Evolutionary conservation across 2,888 invertebrate species (phyloP).

Genomic region (Dicycla oo): DNA sequence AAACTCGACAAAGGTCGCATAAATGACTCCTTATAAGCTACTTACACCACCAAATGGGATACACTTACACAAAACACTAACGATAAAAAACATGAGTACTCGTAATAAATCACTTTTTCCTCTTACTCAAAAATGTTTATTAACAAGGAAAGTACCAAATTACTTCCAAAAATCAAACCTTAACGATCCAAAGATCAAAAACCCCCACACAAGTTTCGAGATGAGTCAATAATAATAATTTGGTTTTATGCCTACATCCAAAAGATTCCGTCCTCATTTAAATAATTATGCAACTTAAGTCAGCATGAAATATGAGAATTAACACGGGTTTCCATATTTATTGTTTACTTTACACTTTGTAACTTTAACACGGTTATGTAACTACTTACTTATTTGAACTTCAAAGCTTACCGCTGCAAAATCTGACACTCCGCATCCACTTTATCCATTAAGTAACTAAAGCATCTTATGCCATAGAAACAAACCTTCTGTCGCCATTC

Average conservation of each 20-base stretch:
- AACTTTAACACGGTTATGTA: background rate
- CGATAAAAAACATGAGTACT: slow-evolving; percentile 32
- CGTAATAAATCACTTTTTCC: slow-evolving; percentile 33
- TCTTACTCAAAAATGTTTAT: slow-evolving; percentile 22
- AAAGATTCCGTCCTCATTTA: slow-evolving; percentile 16
- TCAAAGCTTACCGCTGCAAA: slow-evolving; percentile 9
- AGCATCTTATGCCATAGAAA: slow-evolving; percentile 12
- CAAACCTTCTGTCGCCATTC: slow-evolving; percentile 11
- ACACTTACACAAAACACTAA: slow-evolving; percentile 13
- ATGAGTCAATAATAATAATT: slow-evolving; percentile 25
- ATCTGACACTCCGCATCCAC: background rate
- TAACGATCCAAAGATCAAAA: slow-evolving; percentile 22
- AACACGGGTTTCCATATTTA: slow-evolving; percentile 8
- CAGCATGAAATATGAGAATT: slow-evolving; percentile 19
- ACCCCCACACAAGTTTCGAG: slow-evolving; percentile 2
- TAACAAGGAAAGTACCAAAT: slow-evolving; percentile 30
- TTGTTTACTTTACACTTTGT: slow-evolving; percentile 20
- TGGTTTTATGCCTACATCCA: slow-evolving; percentile 39
- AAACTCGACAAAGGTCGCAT: background rate
- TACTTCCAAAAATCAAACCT: slow-evolving; percentile 32
- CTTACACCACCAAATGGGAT: slow-evolving; percentile 14
- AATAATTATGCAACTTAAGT: slow-evolving; percentile 25
- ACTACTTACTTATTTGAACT: background rate
- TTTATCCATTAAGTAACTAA: background rate
- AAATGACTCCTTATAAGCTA: slow-evolving; percentile 3